Conservation (phyloP, 30 jellyfish, hydroid and myxozoan genomes). For the Mastigias papua region DNA sequence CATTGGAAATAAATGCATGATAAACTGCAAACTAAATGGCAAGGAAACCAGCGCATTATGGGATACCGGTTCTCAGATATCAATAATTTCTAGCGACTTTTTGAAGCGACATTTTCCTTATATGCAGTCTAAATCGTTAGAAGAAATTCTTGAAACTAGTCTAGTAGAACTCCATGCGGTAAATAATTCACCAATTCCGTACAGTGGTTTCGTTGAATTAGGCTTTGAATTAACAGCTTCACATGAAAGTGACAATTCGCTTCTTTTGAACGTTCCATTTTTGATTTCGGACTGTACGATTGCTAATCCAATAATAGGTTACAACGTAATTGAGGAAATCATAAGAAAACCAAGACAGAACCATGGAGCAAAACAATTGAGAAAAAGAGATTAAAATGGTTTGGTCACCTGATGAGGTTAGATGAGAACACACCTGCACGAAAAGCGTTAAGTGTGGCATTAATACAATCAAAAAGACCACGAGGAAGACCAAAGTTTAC, state of each 20-base stretch:
- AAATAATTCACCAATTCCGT: not conserved
- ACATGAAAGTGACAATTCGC: not conserved
- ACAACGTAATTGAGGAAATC: conserved; percentile 72
- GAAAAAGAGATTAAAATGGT: no score
- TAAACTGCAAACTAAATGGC: not conserved
- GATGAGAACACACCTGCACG: no score
- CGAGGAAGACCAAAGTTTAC: no score
- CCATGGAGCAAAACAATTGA: no score
- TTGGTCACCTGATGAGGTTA: no score
- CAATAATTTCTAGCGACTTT: conserved; percentile 5
- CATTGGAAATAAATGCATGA: conserved; percentile 1
- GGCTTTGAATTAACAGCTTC: conserved; percentile 23
- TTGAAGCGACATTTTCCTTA: not conserved
- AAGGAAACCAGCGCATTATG: not conserved
- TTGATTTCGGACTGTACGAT: conserved; percentile 41
- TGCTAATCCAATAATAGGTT: conserved; percentile 71
- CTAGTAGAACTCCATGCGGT: not conserved
- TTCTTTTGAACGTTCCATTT: conserved; percentile 50
- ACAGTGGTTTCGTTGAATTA: conserved; percentile 37
- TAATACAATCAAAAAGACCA: no score
- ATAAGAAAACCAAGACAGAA: no score
- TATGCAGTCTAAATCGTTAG: not conserved
- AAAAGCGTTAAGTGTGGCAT: no score
- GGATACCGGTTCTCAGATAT: not conserved
- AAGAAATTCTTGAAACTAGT: not conserved